phyloP scores from a whole-genome alignment of 2,888 invertebrate genomes.

The Chelonus formosanus region DNA sequence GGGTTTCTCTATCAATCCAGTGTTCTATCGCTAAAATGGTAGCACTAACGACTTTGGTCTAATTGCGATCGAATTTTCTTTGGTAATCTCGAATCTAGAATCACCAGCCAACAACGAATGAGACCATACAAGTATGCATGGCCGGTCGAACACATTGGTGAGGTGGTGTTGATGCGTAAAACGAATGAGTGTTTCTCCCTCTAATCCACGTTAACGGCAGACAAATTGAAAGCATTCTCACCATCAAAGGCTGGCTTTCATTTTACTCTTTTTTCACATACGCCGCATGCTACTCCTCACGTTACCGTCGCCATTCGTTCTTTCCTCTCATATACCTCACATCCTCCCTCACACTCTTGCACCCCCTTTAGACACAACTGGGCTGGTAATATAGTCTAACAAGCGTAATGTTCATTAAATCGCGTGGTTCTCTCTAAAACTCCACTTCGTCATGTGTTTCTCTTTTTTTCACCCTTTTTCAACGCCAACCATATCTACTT shows the following conservation, averaged over 20 bases:
- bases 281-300: constrained; percentile 20
- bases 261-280: constrained; percentile 15
- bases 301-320: constrained; percentile 13
- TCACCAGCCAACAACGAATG: constrained; percentile 24
- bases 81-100: constrained; percentile 43
- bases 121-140: constrained; percentile 18
- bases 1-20: too few relatives aligned
- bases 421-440: constrained; percentile 36
- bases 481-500: constrained; percentile 14
- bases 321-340: constrained; percentile 17
- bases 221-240: constrained; percentile 54
- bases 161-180: constrained; percentile 21
- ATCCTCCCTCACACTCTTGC: constrained; percentile 27
- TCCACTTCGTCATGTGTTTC: constrained; percentile 12
- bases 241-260: constrained; percentile 48
- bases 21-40: too few relatives aligned
- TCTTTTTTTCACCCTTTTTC: constrained; percentile 3
- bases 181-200: constrained; percentile 36
- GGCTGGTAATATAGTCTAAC: constrained; percentile 49
- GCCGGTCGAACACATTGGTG: constrained; percentile 35
- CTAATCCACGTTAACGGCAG: constrained; percentile 52
- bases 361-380: constrained; percentile 36
- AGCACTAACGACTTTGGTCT: constrained; percentile 43
- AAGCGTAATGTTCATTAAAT: constrained; percentile 55
- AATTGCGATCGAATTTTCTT: constrained; percentile 48